Conservation (phyloP, 2,888 invertebrate genomes). For the Phalera bucephala region DNA sequence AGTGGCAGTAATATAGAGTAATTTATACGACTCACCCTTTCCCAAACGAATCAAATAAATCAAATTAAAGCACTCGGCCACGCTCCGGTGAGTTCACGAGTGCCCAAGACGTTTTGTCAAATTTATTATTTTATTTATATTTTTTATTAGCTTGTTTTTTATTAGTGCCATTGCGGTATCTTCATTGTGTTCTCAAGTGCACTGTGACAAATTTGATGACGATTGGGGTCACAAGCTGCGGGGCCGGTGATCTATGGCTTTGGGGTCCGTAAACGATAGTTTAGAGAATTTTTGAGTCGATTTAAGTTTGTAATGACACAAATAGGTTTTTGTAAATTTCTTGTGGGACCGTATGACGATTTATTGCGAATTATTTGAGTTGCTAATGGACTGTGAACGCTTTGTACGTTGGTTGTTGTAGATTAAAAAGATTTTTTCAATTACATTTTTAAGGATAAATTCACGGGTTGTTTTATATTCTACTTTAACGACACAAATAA, state of each 20-base stretch:
- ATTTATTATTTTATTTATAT: slow-evolving; percentile 82
- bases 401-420: slow-evolving; percentile 38
- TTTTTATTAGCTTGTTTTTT: slow-evolving; percentile 63
- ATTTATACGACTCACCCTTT: slow-evolving; percentile 76
- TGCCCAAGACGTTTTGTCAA: slow-evolving; percentile 83
- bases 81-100: slow-evolving; percentile 70
- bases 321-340: slow-evolving; percentile 65
- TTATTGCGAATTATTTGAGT: slow-evolving; percentile 46
- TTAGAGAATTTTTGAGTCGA: slow-evolving; percentile 75
- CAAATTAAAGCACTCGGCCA: slow-evolving; percentile 78
- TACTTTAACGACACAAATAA: too few species aligned
- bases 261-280: slow-evolving; percentile 69
- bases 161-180: slow-evolving; percentile 59
- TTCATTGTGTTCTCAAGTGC: slow-evolving; percentile 74
- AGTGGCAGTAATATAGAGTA: slow-evolving; percentile 53
- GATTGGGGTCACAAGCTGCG: slow-evolving; percentile 69
- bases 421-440: slow-evolving; percentile 10
- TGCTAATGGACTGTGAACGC: slow-evolving; percentile 59
- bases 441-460: slow-evolving; percentile 8
- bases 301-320: slow-evolving; percentile 70
- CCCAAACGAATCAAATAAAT: slow-evolving; percentile 73
- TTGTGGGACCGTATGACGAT: slow-evolving; percentile 56
- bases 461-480: too few species aligned
- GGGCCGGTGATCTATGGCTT: slow-evolving; percentile 71
- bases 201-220: slow-evolving; percentile 83